Percentiles rank a stretch among this genome's conserved stretches.
Conservation (phyloP, 2,888 invertebrate genomes). For the Gastrophysa polygoni region DNA sequence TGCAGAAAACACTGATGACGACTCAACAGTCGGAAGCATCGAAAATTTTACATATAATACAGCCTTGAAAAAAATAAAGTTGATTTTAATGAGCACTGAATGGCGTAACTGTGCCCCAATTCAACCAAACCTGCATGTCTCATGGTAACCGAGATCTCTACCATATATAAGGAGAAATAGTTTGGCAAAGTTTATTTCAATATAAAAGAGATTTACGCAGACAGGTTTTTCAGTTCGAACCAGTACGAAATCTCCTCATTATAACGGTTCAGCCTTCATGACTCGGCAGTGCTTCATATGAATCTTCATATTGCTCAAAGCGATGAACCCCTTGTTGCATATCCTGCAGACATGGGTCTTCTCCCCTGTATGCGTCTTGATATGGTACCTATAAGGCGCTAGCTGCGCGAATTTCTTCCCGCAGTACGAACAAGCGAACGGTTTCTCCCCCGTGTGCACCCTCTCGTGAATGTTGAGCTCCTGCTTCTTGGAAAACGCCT, state of each 20-base stretch:
- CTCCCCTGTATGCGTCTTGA: conserved; percentile 35
- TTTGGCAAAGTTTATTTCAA: too few species aligned
- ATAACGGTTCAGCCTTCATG: conserved; percentile 8
- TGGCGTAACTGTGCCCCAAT: too few species aligned
- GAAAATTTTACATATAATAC: too few species aligned
- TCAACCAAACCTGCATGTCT: too few species aligned
- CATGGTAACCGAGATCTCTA: too few species aligned
- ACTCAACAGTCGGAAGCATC: too few species aligned
- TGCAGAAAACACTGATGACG: too few species aligned
- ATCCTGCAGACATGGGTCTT: conserved; percentile 41
- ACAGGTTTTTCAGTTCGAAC: too few species aligned
- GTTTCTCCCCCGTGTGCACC: conserved; percentile 35
- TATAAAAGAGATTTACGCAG: too few species aligned
- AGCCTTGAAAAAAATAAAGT: too few species aligned
- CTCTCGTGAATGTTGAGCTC: conserved; percentile 56
- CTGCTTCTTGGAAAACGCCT: conserved; percentile 45
- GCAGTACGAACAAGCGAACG: conserved; percentile 52
- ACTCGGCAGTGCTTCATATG: conserved; percentile 35
- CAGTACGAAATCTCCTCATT: not conserved
- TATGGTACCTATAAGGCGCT: conserved; percentile 45
- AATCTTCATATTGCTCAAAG: conserved; percentile 39
- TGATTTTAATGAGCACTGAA: too few species aligned
- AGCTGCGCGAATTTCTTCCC: conserved; percentile 44
- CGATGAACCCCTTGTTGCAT: conserved; percentile 42
- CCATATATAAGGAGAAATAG: too few species aligned